phyloP scores from a whole-genome alignment of 2,113 vertebrate species.

The Urocitellus parryii region DNA sequence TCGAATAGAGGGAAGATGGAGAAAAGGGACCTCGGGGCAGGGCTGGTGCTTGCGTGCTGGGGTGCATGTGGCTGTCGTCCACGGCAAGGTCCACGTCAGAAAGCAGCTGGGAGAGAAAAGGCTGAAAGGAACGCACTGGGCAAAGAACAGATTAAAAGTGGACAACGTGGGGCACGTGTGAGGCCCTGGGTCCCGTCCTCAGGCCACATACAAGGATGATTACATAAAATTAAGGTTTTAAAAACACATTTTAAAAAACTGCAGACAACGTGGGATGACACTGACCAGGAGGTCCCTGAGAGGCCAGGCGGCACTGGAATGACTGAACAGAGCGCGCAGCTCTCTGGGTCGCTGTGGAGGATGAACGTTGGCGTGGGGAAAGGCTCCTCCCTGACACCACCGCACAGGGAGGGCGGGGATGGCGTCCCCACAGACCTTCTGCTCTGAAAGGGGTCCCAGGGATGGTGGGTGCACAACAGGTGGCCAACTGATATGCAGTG shows the following conservation, averaged over 20 bases:
- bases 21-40: background rate
- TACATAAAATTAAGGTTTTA: too few relatives aligned
- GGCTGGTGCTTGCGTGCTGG: slow-evolving; percentile 52
- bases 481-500: fast-evolving
- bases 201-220: too few relatives aligned
- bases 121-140: slow-evolving; percentile 75
- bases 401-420: fast-evolving
- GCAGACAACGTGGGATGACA: background rate
- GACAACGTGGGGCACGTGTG: background rate
- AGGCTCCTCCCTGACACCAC: fast-evolving
- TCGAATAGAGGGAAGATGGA: slow-evolving; percentile 83
- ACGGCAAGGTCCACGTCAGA: slow-evolving; percentile 64
- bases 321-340: background rate
- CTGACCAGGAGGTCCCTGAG: slow-evolving; percentile 57
- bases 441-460: fast-evolving
- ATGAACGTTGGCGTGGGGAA: fast-evolving
- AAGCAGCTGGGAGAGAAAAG: slow-evolving; percentile 7
- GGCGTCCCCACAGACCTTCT: background rate
- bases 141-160: slow-evolving; percentile 70
- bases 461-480: fast-evolving
- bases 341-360: background rate
- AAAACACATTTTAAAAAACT: too few relatives aligned
- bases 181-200: too few relatives aligned
- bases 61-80: background rate
- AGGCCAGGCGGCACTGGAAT: slow-evolving; percentile 42